A percentile compares a stretch with the other conserved stretches of the same genome.
Evolutionary conservation across 2,888 invertebrate genomes (phyloP).

Genomic region (Aethes cnicana): DNA sequence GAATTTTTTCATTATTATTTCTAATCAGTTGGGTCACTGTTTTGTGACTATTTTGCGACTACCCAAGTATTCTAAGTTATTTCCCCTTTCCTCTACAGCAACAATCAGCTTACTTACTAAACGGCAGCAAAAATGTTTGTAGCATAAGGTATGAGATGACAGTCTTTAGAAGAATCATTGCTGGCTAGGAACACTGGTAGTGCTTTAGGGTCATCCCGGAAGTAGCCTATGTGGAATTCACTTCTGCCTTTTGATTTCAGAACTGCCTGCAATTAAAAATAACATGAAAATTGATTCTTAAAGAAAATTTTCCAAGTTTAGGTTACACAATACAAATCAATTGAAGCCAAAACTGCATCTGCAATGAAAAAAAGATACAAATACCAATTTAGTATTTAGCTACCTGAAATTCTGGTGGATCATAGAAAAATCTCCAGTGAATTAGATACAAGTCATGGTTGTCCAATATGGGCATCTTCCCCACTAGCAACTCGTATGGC

Average conservation of each 20-base stretch:
- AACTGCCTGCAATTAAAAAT: constrained; percentile 87
- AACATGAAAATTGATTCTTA: constrained; percentile 44
- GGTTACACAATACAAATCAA: no score
- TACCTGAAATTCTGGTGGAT: constrained; percentile 96
- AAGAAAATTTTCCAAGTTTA: no score
- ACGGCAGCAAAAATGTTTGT: constrained; percentile 91
- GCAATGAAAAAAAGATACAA: background rate
- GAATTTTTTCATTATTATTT: no score
- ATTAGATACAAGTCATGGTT: constrained; percentile 85
- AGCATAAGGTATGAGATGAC: constrained; percentile 87
- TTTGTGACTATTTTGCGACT: no score
- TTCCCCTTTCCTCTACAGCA: background rate
- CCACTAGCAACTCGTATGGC: constrained; percentile 91
- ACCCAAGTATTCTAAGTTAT: no score
- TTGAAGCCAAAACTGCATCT: no score
- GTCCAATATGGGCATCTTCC: constrained; percentile 81
- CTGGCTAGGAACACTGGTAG: constrained; percentile 89
- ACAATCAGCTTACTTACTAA: constrained; percentile 82
- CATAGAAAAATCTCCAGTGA: constrained; percentile 96
- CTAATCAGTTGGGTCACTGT: no score
- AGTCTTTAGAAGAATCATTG: constrained; percentile 87
- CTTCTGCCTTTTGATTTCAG: constrained; percentile 86
- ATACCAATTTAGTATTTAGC: constrained; percentile 15
- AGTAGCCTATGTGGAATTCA: constrained; percentile 94
- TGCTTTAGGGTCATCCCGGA: constrained; percentile 90